Conservation (phyloP, 2,113 vertebrate species). For the Sylvia atricapilla region DNA sequence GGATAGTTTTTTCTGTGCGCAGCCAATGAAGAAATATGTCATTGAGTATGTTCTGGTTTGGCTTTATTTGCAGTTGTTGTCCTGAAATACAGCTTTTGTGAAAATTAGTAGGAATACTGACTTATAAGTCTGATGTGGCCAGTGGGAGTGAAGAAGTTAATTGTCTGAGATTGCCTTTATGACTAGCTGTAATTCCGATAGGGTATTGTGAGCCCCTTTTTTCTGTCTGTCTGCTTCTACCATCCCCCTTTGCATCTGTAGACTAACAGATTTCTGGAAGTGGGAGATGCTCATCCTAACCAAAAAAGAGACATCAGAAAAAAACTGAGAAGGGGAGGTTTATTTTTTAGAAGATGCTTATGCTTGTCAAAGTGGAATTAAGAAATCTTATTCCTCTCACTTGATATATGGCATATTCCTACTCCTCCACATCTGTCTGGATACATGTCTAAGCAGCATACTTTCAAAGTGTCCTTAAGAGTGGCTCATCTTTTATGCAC, state of each 20-base stretch:
- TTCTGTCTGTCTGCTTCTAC: not conserved
- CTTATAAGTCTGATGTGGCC: not conserved
- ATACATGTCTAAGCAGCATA: not conserved
- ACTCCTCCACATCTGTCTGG: not conserved
- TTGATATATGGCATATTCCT: not conserved
- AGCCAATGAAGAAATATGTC: not conserved
- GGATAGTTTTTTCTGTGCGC: not conserved
- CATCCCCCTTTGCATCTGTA: not conserved
- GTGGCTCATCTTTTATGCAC: not conserved
- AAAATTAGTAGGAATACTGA: not conserved
- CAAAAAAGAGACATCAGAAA: not conserved
- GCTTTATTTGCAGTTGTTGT: not conserved
- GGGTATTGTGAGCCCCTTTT: not conserved
- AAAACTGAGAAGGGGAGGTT: not conserved
- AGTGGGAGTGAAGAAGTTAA: not conserved
- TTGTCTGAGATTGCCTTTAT: not conserved
- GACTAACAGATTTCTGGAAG: not conserved
- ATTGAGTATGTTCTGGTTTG: conserved; percentile 13
- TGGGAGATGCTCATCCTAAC: not conserved
- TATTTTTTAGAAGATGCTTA: not conserved
- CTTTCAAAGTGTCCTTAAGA: conserved; percentile 47
- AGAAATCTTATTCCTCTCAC: conserved; percentile 21
- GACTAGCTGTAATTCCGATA: not conserved
- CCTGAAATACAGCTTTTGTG: not conserved
- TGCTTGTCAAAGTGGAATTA: conserved; percentile 36